Evolutionary conservation across 2,113 vertebrate species (phyloP), one percentile per base, ranked within the genome.

Genomic region (Callipepla californica): DNA sequence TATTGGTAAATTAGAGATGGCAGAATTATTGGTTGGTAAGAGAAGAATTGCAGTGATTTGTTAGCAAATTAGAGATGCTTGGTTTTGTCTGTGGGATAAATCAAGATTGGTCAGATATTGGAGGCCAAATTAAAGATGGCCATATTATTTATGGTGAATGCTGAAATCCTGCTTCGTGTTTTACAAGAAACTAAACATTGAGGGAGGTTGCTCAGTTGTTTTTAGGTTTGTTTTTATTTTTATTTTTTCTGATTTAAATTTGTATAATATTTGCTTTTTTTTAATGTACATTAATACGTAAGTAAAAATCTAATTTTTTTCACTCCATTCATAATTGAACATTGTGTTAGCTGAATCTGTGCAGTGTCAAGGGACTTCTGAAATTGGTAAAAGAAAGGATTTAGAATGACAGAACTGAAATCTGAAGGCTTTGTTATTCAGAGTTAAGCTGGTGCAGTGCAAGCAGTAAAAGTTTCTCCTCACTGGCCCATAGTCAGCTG

Each of bases 1-100:
- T 98, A 98, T 97, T 97, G 97, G 97, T 95, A 97, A 97, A 98
- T 98, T 98, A 97, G 96, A 98, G 96, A 97, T 97, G 98, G 97
- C 97, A 98, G 98, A 97, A 98, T 98, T 98, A 98, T 98, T 97
- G 97, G 97, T 97, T 97, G 97, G 97, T 22, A 95, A 97, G 95
- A 85, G 96, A 96, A 96, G 96, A 96, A 96, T 97, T 96, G 96
- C 94, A 93, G 96, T 91, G 96, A 97, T 96, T 97, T 97, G 97
- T 96, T 97, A 96, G 96, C 95, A 96, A 97, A 98, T 97, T 97
- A 98, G 97, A 97, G 97, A 93, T 87, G 93, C 96, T 96, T 97
- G 95, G 90, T 96, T 97, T 96, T 96, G 93, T 98, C 96, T 95
- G 96, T 94, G 96, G 95, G 95, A 96, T 97, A 97, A 97, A 98